Conservation (phyloP, 2,888 invertebrate species). For the Mycalesis mineus region DNA sequence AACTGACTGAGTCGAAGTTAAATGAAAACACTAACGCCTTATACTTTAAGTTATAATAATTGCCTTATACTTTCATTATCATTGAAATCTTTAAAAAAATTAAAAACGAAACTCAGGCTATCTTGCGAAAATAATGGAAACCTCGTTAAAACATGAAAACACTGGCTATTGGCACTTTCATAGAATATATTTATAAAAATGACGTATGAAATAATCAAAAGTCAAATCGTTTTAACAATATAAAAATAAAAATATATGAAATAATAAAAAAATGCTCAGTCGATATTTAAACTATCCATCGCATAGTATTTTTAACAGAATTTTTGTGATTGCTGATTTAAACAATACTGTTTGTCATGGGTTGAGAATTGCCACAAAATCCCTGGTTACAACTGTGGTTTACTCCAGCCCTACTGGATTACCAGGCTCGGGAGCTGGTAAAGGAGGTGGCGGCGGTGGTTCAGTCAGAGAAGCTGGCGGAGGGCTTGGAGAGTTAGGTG, state of each 20-base stretch:
- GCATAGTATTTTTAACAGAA: background rate
- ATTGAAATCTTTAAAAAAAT: too few species aligned
- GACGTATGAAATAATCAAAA: background rate
- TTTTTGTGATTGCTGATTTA: background rate
- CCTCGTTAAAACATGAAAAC: too few species aligned
- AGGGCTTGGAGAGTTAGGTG: constrained; percentile 49
- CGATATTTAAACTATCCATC: background rate
- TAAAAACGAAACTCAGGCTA: too few species aligned
- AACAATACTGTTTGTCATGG: background rate
- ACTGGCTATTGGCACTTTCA: background rate
- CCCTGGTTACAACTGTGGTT: constrained; percentile 12
- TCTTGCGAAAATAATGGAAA: too few species aligned
- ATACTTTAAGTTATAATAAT: too few species aligned
- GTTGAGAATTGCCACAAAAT: background rate
- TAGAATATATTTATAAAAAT: too few species aligned
- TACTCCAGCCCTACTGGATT: constrained; percentile 24
- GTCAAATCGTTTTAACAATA: too few species aligned
- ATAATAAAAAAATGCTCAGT: background rate
- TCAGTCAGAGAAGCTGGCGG: constrained; percentile 52
- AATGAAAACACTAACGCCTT: too few species aligned
- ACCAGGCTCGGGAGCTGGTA: constrained; percentile 54
- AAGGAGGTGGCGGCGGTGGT: constrained; percentile 54
- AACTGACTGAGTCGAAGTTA: too few species aligned
- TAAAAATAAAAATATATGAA: background rate
- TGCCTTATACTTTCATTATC: too few species aligned